These are phyloP conservation scores for Sinotaia quadrata DNA, from an alignment of 2,888 invertebrate species.

Conservation along the genomic window DNA sequence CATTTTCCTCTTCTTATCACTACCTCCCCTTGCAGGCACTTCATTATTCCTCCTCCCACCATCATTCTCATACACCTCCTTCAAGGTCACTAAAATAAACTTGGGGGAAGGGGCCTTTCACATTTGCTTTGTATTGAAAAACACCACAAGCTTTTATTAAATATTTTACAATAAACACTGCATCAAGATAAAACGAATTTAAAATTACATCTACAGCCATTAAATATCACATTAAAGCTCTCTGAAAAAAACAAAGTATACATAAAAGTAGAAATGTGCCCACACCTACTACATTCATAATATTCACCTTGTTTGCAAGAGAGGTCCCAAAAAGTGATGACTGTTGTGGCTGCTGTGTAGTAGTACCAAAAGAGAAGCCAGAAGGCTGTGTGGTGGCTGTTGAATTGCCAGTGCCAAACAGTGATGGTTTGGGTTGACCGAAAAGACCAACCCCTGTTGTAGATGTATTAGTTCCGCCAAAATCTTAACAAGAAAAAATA, in stretches of 20 bases:
- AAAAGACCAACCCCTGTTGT: conserved; percentile 43
- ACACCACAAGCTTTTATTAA: no score
- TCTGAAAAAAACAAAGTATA: neutral
- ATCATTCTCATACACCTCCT: no score
- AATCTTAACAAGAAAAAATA: conserved; percentile 40
- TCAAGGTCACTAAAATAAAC: no score
- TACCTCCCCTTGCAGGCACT: no score
- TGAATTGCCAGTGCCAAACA: conserved; percentile 74
- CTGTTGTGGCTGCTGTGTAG: conserved; percentile 42
- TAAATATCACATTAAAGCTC: no score
- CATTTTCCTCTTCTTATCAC: no score
- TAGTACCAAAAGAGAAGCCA: conserved; percentile 50
- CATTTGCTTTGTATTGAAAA: no score
- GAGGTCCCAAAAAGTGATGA: conserved; percentile 51
- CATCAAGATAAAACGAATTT: no score
- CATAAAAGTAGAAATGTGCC: neutral
- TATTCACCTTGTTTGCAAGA: neutral
- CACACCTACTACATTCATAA: neutral
- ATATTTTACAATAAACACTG: no score
- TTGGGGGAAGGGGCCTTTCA: no score
- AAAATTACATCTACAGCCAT: no score
- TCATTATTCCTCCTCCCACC: no score
- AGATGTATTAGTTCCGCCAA: conserved; percentile 41
- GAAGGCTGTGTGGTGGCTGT: conserved; percentile 43
- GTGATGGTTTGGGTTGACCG: conserved; percentile 73